These are phyloP conservation scores for Cydia splendana DNA, from an alignment of 1,140 invertebrate species.

Conservation along the genomic window DNA sequence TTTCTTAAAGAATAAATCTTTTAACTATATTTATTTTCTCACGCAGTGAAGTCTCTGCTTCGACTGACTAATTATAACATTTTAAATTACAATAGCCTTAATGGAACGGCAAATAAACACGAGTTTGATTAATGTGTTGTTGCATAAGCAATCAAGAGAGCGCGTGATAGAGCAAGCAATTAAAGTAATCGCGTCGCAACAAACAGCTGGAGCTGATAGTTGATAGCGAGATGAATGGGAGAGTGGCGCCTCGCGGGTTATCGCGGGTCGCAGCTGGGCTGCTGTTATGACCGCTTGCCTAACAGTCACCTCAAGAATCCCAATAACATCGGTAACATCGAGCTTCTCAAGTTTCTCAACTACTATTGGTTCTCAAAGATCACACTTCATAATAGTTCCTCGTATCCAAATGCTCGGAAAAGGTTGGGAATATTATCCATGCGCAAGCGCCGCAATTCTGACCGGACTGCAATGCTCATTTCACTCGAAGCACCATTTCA, in stretches of 20 bases:
- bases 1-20: too few relatives aligned
- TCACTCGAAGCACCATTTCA: too few relatives aligned
- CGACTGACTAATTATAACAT: neutral
- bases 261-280: constrained; percentile 51
- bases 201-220: constrained; percentile 36
- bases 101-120: constrained; percentile 25
- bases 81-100: constrained; percentile 26
- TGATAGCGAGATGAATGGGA: constrained; percentile 39
- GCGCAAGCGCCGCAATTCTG: too few relatives aligned
- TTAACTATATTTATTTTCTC: neutral
- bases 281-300: neutral
- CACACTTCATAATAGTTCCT: too few relatives aligned
- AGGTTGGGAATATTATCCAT: too few relatives aligned
- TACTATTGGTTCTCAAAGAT: too few relatives aligned
- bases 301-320: neutral
- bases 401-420: too few relatives aligned
- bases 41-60: neutral
- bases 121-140: constrained; percentile 34
- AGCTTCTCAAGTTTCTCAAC: too few relatives aligned
- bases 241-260: constrained; percentile 61
- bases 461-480: too few relatives aligned
- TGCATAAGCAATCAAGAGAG: constrained; percentile 33
- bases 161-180: constrained; percentile 36
- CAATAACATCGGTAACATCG: neutral
- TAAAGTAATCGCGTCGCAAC: constrained; percentile 38